Conservation (phyloP, 2,797 vertebrate species). For the Parotocinclus haroldoi region DNA sequence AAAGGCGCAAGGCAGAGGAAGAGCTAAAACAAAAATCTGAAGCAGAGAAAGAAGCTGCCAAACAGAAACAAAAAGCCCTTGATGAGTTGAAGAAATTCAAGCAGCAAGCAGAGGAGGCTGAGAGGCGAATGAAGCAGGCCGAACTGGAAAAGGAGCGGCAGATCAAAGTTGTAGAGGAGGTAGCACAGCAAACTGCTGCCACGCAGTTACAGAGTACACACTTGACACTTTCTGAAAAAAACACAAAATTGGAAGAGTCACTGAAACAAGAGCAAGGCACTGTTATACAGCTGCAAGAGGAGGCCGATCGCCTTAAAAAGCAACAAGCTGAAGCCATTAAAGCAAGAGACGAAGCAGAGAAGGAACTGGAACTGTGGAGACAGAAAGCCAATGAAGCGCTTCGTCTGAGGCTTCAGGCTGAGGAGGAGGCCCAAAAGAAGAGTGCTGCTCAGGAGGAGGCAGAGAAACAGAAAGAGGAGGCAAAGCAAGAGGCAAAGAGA, state of each 20-base stretch:
- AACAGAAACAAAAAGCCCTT: slow-evolving; percentile 88
- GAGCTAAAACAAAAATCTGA: slow-evolving; percentile 85
- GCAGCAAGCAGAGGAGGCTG: slow-evolving; percentile 88
- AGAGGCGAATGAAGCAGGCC: slow-evolving; percentile 85
- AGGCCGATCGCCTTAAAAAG: slow-evolving; percentile 78
- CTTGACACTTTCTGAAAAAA: slow-evolving; percentile 75
- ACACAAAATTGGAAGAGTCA: slow-evolving; percentile 81
- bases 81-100: slow-evolving; percentile 84
- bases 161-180: slow-evolving; percentile 84
- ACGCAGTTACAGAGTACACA: slow-evolving; percentile 80
- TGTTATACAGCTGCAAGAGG: slow-evolving; percentile 85
- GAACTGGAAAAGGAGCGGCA: slow-evolving; percentile 87
- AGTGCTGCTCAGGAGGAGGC: slow-evolving; percentile 87
- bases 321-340: slow-evolving; percentile 84
- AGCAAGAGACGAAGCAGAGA: slow-evolving; percentile 81
- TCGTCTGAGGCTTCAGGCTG: slow-evolving; percentile 84
- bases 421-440: slow-evolving; percentile 92
- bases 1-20: slow-evolving; percentile 87
- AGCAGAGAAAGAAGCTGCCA: slow-evolving; percentile 85
- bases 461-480: slow-evolving; percentile 90
- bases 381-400: slow-evolving; percentile 95
- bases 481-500: slow-evolving; percentile 86
- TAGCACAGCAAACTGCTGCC: slow-evolving; percentile 80
- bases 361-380: slow-evolving; percentile 90
- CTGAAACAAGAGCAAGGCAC: slow-evolving; percentile 86